Percentiles rank a stretch among this genome's conserved stretches.
Conservation (phyloP, 2,888 invertebrate species). For the Rutpela maculata region DNA sequence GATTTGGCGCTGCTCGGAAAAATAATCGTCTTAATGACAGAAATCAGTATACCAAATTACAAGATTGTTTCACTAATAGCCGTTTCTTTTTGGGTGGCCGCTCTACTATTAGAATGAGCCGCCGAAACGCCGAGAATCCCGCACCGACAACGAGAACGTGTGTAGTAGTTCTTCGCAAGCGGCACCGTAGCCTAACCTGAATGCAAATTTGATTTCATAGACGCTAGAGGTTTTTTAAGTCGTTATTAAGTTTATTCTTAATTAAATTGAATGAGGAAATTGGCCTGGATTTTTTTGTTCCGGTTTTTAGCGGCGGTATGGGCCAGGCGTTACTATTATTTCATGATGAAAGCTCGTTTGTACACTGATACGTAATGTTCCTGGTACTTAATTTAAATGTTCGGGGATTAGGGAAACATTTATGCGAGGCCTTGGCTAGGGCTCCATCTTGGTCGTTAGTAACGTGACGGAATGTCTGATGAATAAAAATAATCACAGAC, state of each 20-base stretch:
- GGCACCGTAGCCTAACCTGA: neutral
- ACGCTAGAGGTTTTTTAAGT: constrained; percentile 27
- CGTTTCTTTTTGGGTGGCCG: no score
- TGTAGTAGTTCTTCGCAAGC: neutral
- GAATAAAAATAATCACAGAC: neutral
- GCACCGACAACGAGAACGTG: neutral
- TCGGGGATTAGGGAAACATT: neutral
- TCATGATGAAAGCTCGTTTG: neutral
- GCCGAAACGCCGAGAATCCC: neutral
- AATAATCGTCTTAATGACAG: no score
- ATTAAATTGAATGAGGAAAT: constrained; percentile 26
- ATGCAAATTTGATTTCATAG: constrained; percentile 43
- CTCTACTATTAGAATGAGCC: constrained; percentile 1
- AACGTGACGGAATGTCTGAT: neutral
- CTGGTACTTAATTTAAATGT: neutral
- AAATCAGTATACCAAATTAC: no score
- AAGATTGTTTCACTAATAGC: no score
- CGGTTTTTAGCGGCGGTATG: neutral
- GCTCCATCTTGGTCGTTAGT: neutral
- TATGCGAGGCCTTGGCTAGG: neutral
- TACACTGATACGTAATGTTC: neutral
- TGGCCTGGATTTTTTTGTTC: neutral
- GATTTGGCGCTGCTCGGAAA: no score
- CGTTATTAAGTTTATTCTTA: constrained; percentile 36
- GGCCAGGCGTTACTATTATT: neutral